Percentiles rank a stretch among this genome's conserved stretches.
These are phyloP conservation scores for Siniperca obscura DNA, from an alignment of 2,797 vertebrate species.

Conservation along the genomic window DNA sequence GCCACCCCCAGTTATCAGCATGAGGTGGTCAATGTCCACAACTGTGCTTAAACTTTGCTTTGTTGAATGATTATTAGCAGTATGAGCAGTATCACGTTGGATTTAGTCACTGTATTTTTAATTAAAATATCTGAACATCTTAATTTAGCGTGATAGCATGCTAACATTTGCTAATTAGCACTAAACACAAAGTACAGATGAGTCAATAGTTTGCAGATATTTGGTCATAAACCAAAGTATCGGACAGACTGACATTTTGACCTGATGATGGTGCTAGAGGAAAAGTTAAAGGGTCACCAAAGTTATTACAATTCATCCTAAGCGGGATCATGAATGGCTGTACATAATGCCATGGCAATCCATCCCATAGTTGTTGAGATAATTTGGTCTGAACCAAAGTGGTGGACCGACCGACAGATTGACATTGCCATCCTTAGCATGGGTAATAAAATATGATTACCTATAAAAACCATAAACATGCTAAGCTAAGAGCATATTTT, in stretches of 20 bases:
- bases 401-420: too few species aligned
- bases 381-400: neutral
- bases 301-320: neutral
- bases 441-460: neutral
- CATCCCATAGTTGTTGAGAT: neutral
- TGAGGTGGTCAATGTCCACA: neutral
- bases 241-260: too few species aligned
- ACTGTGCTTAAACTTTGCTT: too few species aligned
- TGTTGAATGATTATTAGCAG: neutral
- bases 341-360: neutral
- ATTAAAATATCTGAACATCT: neutral
- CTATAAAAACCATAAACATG: neutral
- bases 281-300: neutral
- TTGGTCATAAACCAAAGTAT: too few species aligned
- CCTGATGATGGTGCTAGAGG: too few species aligned
- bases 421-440: neutral
- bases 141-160: too few species aligned
- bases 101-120: neutral
- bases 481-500: neutral
- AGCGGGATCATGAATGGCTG: neutral
- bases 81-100: neutral
- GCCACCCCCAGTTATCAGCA: neutral
- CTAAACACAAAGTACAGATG: too few species aligned
- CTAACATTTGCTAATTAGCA: too few species aligned
- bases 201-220: too few species aligned